A percentile compares a stretch with the other conserved stretches of the same genome.
phyloP scores from a whole-genome alignment of 2,797 vertebrate species.

The Odontamblyopus lacepedii region DNA sequence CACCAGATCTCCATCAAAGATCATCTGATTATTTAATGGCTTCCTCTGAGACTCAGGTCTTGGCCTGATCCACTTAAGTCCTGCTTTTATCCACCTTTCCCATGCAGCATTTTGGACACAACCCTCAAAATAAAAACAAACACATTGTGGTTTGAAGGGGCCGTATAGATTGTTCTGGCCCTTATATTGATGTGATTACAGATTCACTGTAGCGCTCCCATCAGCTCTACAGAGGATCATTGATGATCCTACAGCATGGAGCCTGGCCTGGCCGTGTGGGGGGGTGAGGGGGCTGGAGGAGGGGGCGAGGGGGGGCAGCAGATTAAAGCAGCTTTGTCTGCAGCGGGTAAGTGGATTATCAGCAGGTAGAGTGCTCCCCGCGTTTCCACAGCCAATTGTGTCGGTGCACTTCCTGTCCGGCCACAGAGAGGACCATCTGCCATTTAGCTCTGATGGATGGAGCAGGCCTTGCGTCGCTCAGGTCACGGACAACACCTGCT shows the following conservation, averaged over 20 bases:
- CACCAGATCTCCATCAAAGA: constrained; percentile 61
- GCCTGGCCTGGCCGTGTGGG: constrained; percentile 64
- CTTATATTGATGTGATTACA: constrained; percentile 35
- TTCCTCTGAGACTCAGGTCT: constrained; percentile 55
- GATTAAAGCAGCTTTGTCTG: constrained; percentile 81
- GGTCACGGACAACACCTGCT: constrained; percentile 61
- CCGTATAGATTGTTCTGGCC: not conserved
- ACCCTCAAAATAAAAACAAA: constrained; percentile 20
- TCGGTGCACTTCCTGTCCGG: constrained; percentile 75
- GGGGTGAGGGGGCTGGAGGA: constrained; percentile 1
- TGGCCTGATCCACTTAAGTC: constrained; percentile 38
- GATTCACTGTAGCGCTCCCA: constrained; percentile 45
- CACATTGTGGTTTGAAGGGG: constrained; percentile 2
- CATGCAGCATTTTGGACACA: constrained; percentile 21
- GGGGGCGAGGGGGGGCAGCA: constrained; percentile 42
- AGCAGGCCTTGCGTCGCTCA: constrained; percentile 66
- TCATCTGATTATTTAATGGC: constrained; percentile 62
- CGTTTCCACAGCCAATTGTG: constrained; percentile 70
- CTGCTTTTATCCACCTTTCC: constrained; percentile 22
- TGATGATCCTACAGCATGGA: constrained; percentile 54
- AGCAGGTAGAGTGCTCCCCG: constrained; percentile 79
- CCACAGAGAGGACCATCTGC: constrained; percentile 78
- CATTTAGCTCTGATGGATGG: constrained; percentile 79
- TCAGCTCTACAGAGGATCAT: constrained; percentile 56
- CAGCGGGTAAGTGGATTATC: constrained; percentile 79